Base-by-base conservation (phyloP, 2,888 invertebrate genomes). In the Drosophila neoperkinsi region DNA sequence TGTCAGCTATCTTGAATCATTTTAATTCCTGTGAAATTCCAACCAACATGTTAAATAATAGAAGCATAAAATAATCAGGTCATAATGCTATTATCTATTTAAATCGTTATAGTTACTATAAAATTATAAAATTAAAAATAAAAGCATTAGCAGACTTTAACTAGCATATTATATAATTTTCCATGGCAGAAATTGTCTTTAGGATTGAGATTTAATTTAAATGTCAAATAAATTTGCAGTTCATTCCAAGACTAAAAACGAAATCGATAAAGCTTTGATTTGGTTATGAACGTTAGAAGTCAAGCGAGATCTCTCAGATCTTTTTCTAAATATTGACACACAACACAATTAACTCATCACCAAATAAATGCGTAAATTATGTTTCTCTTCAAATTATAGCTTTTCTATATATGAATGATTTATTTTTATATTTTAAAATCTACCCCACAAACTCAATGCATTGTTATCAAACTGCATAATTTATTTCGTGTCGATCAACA, bases 401-500 rank as follows among this genome's bases (percentile, higher is more conserved):
- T n/a, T 18, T 33, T 53, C 3, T 5, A 53, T 34, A 16, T 3
- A 18, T 36, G 10, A 11, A n/a, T 34, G 53, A 13, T 3, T 3
- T 6, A 1, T 4, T 34, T 63, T 6, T 28, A 6, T 34, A 3
- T 25, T 55, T 58, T 38, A 58, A 70, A 25, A 59, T 30, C 31
- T 28, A 34, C 18, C 46, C 3, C 13, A 57, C 30, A 38, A 51
- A 57, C 43, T 31, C 11, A 30, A 13, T 63, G 46, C 72, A 53
- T n/a, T 51, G 21, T 72, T 77, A 60, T 72, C 64, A 73, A 43
- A 63, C 34, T 50, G 64, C 72, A 72, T 33, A 4, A 11, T 36
- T 55, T 63, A 31, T 46, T 52, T 13, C 36, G 11, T 43, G 55
- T 41, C 65, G 77, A 77, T 77, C 77, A 63, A 59, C 74, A 34